These are phyloP conservation scores for Bombus cullumanus DNA, from an alignment of 1,140 invertebrate species.

Conservation along the genomic window DNA sequence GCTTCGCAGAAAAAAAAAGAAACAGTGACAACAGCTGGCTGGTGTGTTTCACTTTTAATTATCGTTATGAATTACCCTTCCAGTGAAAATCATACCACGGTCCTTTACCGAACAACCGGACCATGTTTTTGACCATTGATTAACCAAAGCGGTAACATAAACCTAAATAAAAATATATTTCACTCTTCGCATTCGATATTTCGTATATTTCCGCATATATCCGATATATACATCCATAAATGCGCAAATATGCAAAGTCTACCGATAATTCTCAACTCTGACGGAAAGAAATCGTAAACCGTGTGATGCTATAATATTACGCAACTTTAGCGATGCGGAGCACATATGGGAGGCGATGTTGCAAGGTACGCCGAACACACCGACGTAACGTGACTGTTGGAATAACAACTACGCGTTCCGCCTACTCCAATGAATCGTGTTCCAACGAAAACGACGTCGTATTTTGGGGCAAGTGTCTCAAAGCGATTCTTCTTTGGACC, in stretches of 20 bases:
- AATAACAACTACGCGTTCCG: neutral
- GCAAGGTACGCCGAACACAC: too few relatives aligned
- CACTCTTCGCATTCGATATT: too few relatives aligned
- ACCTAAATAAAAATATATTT: neutral
- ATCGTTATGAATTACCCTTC: neutral
- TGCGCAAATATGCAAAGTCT: neutral
- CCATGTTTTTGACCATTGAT: neutral
- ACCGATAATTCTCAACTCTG: neutral
- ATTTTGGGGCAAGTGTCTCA: neutral
- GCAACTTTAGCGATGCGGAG: neutral
- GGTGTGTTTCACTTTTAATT: neutral
- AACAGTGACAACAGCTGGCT: neutral
- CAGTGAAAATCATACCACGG: neutral
- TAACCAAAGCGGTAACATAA: neutral
- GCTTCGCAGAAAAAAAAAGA: neutral
- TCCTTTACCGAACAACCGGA: neutral
- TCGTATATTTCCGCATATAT: too few relatives aligned
- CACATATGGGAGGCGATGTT: too few relatives aligned
- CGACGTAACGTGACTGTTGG: neutral
- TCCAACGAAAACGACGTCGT: too few relatives aligned
- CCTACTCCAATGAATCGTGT: constrained; percentile 7
- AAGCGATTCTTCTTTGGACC: constrained; percentile 4
- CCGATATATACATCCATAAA: too few relatives aligned
- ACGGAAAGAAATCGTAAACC: neutral
- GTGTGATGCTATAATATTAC: neutral